Conservation (phyloP, 2,888 invertebrate genomes). For the Ecliptopera silaceata region DNA sequence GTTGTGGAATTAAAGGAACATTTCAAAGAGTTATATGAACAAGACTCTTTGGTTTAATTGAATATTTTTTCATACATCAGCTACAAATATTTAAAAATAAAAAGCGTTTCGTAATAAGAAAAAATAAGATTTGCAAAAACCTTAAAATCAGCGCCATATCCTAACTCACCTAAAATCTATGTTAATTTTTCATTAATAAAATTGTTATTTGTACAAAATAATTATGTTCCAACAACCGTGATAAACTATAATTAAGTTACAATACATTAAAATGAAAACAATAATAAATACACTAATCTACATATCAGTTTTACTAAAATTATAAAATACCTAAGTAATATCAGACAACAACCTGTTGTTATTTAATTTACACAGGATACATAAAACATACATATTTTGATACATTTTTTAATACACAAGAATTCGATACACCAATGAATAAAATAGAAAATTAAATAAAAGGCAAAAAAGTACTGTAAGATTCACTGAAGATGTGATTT, state of each 20-base stretch:
- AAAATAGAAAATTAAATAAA: slow-evolving; percentile 38
- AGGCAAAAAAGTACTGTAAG: slow-evolving; percentile 25
- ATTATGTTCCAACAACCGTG: slow-evolving; percentile 77
- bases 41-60: slow-evolving; percentile 77
- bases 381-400: slow-evolving; percentile 44
- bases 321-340: slow-evolving; percentile 50
- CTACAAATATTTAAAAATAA: slow-evolving; percentile 48
- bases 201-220: slow-evolving; percentile 82
- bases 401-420: slow-evolving; percentile 55
- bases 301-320: slow-evolving; percentile 35
- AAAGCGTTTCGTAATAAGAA: slow-evolving; percentile 40
- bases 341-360: slow-evolving; percentile 56
- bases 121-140: slow-evolving; percentile 46
- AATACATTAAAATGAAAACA: slow-evolving; percentile 65
- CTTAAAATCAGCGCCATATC: slow-evolving; percentile 39
- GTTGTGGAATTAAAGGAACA: slow-evolving; percentile 58
- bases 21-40: slow-evolving; percentile 73
- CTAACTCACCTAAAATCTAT: slow-evolving; percentile 62
- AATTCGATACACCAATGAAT: slow-evolving; percentile 67
- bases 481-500: slow-evolving; percentile 10
- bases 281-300: slow-evolving; percentile 66
- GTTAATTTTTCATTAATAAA: slow-evolving; percentile 71
- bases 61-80: slow-evolving; percentile 51
- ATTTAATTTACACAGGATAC: slow-evolving; percentile 48
- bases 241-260: slow-evolving; percentile 78